Evolutionary conservation across 2,888 invertebrate genomes (phyloP).

Genomic region (Allolobophora icterica): DNA sequence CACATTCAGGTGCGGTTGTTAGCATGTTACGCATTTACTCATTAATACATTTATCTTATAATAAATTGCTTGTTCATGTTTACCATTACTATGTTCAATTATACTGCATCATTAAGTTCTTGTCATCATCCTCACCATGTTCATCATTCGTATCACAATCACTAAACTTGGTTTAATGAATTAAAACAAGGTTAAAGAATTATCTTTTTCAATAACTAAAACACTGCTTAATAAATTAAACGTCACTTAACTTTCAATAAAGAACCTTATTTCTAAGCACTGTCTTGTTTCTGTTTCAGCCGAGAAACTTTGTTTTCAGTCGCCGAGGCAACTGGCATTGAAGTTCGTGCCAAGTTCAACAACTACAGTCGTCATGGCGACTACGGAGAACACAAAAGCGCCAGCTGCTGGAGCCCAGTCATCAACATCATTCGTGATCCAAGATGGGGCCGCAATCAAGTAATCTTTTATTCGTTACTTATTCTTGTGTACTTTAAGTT

Average conservation of each 20-base stretch:
- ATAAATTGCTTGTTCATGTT: no score
- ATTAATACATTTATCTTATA: no score
- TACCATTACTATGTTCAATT: no score
- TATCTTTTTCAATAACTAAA: no score
- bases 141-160: no score
- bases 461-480: constrained; percentile 31
- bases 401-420: constrained; percentile 61
- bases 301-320: constrained; percentile 42
- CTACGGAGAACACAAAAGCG: constrained; percentile 52
- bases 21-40: background rate
- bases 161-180: no score
- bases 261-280: background rate
- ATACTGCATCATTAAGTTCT: no score
- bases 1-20: constrained; percentile 56
- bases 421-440: constrained; percentile 63
- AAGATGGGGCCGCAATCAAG: constrained; percentile 64
- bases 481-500: no score
- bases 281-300: constrained; percentile 34
- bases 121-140: no score
- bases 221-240: no score
- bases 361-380: constrained; percentile 43
- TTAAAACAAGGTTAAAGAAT: no score
- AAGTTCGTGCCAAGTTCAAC: constrained; percentile 49
- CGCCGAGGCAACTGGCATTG: constrained; percentile 45
- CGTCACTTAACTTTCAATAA: no score